These are phyloP conservation scores for Meloidogyne chitwoodi DNA, from an alignment of 1,140 invertebrate genomes.

Conservation along the genomic window DNA sequence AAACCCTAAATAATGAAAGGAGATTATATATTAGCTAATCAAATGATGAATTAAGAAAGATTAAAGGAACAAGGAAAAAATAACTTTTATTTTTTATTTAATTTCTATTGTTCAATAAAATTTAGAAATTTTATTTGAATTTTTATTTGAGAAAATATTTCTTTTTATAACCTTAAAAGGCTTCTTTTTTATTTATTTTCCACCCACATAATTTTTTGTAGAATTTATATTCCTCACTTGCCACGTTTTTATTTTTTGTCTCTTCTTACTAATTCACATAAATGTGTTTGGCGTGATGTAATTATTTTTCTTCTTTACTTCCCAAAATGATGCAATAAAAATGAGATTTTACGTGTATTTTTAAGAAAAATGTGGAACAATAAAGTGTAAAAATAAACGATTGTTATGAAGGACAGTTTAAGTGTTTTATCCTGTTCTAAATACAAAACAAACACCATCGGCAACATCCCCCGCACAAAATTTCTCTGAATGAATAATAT, in stretches of 20 bases:
- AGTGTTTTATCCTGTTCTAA: neutral
- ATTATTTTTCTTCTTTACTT: neutral
- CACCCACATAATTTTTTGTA: neutral
- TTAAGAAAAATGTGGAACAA: neutral
- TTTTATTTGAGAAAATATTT: too few species aligned
- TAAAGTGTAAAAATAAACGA: neutral
- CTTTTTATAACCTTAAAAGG: too few species aligned
- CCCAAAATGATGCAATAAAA: neutral
- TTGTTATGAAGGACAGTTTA: neutral
- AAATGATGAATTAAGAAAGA: neutral
- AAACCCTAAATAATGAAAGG: too few species aligned
- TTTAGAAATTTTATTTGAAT: too few species aligned
- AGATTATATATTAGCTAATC: too few species aligned
- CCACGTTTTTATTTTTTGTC: neutral
- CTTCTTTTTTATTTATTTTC: too few species aligned
- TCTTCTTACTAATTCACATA: neutral
- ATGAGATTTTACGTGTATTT: neutral
- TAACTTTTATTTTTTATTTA: too few species aligned
- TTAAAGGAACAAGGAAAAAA: neutral
- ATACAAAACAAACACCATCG: slow-evolving; percentile 19
- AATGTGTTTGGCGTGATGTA: neutral
- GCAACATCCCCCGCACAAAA: slow-evolving; percentile 20
- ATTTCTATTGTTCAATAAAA: too few species aligned
- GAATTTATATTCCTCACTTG: neutral
- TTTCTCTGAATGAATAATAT: neutral